Evolutionary conservation across 2,888 invertebrate genomes (phyloP), one percentile per base, ranked within the genome.

Genomic region (Heliconius sara): DNA sequence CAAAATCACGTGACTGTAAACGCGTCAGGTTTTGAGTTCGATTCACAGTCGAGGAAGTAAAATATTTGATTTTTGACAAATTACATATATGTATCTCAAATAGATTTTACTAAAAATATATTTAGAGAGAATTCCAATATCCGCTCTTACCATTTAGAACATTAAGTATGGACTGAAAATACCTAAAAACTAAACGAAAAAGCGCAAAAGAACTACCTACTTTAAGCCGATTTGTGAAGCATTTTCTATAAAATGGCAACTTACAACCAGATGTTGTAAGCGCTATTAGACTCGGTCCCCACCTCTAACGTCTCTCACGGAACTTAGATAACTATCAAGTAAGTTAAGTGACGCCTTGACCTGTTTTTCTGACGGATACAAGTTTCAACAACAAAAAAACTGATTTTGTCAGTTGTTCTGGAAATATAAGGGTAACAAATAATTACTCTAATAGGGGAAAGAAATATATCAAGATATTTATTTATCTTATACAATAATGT

Each of bases 291-390:
- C 34, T 72, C 76, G 67, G 78, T 78, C 83, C 81, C 79, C 71
- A 78, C 78, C 81, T 66, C 77, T 81, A 83, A 83, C 78, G 79
- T 79, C 76, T 82, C 83, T 81, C 79, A 73, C 43, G 78, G 79
- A 83, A 82, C 76, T 82, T 79, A 78, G 80, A 81, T 76, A 83
- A 83, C 78, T 83, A 80, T 79, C 66, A 81, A 80, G 77, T 76
- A 79, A 80, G 75, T 82, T 81, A 81, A 81, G 72, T 72, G 76
- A 72, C 57, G 70, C 78, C 71, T 77, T 81, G 76, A 79, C 72
- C 79, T 43, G 60, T 65, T 80, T 82, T 47, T 47, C 68, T n/a
- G n/a, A 19, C 3, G n/a, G 68, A 63, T 68, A 75, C 78, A 67
- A 63, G 27, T 43, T 75, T 47, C 47, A 27, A 27, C 27, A 27